Evolutionary conservation across 2,888 invertebrate species (phyloP), one percentile per base, ranked within the genome.

Genomic region (Sclerodermus sp.): DNA sequence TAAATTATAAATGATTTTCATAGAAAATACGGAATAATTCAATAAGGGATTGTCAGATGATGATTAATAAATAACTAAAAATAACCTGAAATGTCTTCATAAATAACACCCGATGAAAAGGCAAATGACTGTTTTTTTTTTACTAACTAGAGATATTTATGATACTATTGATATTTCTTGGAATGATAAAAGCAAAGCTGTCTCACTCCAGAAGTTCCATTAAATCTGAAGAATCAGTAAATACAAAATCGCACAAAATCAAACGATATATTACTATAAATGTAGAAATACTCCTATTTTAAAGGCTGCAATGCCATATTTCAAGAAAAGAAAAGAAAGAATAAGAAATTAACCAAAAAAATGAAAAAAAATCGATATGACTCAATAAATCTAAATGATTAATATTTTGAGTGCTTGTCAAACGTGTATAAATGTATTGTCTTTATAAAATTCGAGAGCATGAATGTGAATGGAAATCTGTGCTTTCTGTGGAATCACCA

Each of bases 351-450:
- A n/a, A n/a, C n/a, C n/a, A n/a, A n/a, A n/a, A n/a, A n/a, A n/a
- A n/a, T n/a, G 10, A 30, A 30, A 30, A 30, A 30, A 30, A 9
- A 9, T 30, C 10, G 30, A 9, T 30, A 30, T 34, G 34, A 34
- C 34, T 34, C 10, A 12, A 34, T 34, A 34, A 34, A 34, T 38
- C n/a, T 14, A 14, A 34, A 34, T 34, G 5, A 34, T 6, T 13
- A 30, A 37, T 50, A 47, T 56, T 49, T 56, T 8, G 40, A 51
- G 51, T 60, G 48, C 53, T 62, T 52, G 51, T 55, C 51, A 55
- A 62, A 58, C 34, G 47, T 59, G 57, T 53, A 62, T 50, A 61
- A 55, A 60, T 62, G 60, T 70, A 70, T 66, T 67, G 59, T 64
- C 63, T 58, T 58, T 53, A 54, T 55, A 60, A 60, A 58, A 58